These are phyloP conservation scores for Hephaestus fuliginosus DNA, from an alignment of 2,797 vertebrate species.

Conservation along the genomic window DNA sequence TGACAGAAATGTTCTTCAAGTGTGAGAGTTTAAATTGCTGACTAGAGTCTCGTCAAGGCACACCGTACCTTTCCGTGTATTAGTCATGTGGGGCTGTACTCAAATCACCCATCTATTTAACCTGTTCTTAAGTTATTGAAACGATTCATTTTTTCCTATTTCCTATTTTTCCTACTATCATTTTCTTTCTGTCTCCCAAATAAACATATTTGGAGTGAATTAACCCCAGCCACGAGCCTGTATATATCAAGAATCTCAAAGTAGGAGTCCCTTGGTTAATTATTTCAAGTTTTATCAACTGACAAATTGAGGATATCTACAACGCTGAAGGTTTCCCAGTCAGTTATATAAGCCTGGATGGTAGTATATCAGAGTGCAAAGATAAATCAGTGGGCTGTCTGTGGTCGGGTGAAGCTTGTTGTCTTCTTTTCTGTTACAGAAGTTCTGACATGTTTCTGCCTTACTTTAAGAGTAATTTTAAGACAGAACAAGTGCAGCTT, in stretches of 20 bases:
- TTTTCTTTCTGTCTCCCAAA: slow-evolving; percentile 31
- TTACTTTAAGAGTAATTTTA: slow-evolving; percentile 40
- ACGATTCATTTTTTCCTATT: neutral
- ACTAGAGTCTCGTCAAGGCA: slow-evolving; percentile 23
- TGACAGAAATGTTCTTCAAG: slow-evolving; percentile 41
- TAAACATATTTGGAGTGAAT: slow-evolving; percentile 49
- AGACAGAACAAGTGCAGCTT: slow-evolving; percentile 30
- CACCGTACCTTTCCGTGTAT: slow-evolving; percentile 31
- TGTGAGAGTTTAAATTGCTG: slow-evolving; percentile 40
- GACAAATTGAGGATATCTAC: slow-evolving; percentile 19
- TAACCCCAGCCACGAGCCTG: slow-evolving; percentile 43
- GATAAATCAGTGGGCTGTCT: slow-evolving; percentile 15
- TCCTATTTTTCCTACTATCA: neutral
- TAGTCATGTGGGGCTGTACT: slow-evolving; percentile 26
- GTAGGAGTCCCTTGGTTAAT: slow-evolving; percentile 47
- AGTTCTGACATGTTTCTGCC: slow-evolving; percentile 35
- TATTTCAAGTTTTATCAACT: slow-evolving; percentile 37
- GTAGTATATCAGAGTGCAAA: slow-evolving; percentile 47
- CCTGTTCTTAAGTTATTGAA: slow-evolving; percentile 23
- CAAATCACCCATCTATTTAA: slow-evolving; percentile 35
- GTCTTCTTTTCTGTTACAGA: slow-evolving; percentile 39
- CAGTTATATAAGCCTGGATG: slow-evolving; percentile 49
- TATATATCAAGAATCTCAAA: slow-evolving; percentile 60
- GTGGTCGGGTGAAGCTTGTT: neutral
- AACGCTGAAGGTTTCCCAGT: slow-evolving; percentile 62